These are phyloP conservation scores for Ceratina australensis DNA, from an alignment of 1,140 invertebrate species.

Conservation along the genomic window DNA sequence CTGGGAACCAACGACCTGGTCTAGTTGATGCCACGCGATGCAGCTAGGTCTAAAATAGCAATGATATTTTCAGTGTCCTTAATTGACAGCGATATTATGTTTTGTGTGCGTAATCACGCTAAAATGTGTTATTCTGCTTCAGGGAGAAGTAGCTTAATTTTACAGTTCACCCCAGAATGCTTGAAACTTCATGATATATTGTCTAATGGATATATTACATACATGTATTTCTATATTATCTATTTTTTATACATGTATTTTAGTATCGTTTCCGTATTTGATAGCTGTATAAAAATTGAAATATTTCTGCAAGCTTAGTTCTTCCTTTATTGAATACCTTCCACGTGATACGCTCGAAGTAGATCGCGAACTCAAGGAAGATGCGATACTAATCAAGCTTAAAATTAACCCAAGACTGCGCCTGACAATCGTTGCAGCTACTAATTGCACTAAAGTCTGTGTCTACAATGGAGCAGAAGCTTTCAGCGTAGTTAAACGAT, in stretches of 20 bases:
- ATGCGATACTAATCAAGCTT: not conserved
- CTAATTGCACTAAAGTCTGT: constrained; percentile 13
- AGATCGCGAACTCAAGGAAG: too few species aligned
- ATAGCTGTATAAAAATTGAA: too few species aligned
- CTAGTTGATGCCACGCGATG: not conserved
- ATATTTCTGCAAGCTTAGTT: too few species aligned
- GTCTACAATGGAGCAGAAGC: constrained; percentile 22
- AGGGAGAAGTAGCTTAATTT: constrained; percentile 7
- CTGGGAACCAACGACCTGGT: constrained; percentile 14
- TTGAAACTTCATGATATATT: not conserved
- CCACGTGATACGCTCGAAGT: too few species aligned
- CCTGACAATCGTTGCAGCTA: not conserved
- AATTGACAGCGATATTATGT: constrained; percentile 27
- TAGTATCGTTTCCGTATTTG: too few species aligned
- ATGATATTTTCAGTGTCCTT: constrained; percentile 23
- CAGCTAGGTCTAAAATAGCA: constrained; percentile 34
- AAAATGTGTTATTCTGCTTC: constrained; percentile 21
- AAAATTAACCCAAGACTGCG: constrained; percentile 4
- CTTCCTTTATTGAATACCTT: too few species aligned
- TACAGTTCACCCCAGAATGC: too few species aligned
- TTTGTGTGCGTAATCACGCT: constrained; percentile 22
- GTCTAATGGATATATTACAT: too few species aligned
- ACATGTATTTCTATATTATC: too few species aligned
- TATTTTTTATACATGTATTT: too few species aligned
- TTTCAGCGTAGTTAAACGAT: constrained; percentile 32